These are phyloP conservation scores for Tupaia tana DNA, from an alignment of 2,113 vertebrate species.

Conservation along the genomic window DNA sequence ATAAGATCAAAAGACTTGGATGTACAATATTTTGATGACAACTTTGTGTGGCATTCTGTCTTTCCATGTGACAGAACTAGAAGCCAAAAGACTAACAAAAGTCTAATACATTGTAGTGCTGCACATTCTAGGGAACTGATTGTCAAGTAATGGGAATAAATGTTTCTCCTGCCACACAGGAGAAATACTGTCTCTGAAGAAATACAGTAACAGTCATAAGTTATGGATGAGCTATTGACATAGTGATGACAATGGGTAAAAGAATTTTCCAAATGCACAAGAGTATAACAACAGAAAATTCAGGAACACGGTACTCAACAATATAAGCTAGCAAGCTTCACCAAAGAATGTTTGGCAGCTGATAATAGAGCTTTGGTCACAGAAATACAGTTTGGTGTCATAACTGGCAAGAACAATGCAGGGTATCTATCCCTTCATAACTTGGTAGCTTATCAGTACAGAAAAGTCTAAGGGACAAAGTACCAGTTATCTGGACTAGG, in stretches of 20 bases:
- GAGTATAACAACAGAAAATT: not conserved
- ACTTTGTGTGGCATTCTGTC: not conserved
- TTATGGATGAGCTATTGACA: constrained; percentile 19
- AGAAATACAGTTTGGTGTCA: not conserved
- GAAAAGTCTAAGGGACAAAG: constrained; percentile 2
- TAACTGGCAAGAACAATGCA: not conserved
- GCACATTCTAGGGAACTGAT: not conserved
- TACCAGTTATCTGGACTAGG: not conserved
- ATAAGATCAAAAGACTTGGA: not conserved
- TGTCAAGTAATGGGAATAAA: constrained; percentile 9
- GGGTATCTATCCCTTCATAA: not conserved
- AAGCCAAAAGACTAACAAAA: constrained; percentile 35
- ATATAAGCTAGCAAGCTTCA: constrained; percentile 1
- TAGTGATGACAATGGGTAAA: not conserved
- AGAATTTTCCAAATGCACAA: constrained; percentile 6
- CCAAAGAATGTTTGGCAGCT: constrained; percentile 6
- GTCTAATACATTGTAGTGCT: not conserved
- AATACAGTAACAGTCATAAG: not conserved
- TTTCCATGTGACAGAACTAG: constrained; percentile 21
- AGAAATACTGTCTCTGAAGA: constrained; percentile 12
- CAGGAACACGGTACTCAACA: not conserved
- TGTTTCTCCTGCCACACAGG: not conserved
- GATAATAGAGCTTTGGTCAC: not conserved
- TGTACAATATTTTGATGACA: not conserved
- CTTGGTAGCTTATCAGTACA: not conserved